Evolutionary conservation across 2,797 vertebrate genomes (phyloP).

Genomic region (Euphonia xanthogaster): DNA sequence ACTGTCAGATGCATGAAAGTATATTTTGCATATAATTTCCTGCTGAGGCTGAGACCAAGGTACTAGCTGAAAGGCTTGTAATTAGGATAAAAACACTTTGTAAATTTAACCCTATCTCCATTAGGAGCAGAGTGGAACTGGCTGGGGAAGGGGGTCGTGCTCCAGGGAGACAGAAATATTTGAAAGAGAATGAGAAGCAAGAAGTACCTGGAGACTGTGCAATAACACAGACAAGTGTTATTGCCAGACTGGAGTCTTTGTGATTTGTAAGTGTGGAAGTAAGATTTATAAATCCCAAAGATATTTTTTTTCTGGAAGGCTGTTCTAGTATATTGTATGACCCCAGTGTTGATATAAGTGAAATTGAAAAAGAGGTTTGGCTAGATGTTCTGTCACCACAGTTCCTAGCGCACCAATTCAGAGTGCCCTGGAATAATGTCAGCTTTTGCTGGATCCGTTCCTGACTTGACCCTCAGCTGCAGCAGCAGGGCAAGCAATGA

Average conservation of each 20-base stretch:
- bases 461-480: neutral
- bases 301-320: neutral
- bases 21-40: constrained; percentile 66
- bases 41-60: constrained; percentile 32
- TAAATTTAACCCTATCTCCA: constrained; percentile 25
- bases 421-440: neutral
- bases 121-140: neutral
- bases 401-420: neutral
- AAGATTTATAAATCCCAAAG: neutral
- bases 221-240: neutral
- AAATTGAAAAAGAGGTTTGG: neutral
- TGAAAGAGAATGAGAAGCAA: neutral
- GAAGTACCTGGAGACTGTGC: neutral
- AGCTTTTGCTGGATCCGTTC: neutral
- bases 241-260: neutral
- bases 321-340: neutral
- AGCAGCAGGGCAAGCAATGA: neutral
- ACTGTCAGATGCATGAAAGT: constrained; percentile 65
- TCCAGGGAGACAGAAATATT: neutral
- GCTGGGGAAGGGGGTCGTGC: neutral
- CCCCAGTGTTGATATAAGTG: neutral
- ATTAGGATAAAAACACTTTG: constrained; percentile 62
- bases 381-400: neutral
- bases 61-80: constrained; percentile 47
- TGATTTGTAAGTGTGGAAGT: neutral